phyloP scores from a whole-genome alignment of 2,797 vertebrate species.

The Scarus forsteni region DNA sequence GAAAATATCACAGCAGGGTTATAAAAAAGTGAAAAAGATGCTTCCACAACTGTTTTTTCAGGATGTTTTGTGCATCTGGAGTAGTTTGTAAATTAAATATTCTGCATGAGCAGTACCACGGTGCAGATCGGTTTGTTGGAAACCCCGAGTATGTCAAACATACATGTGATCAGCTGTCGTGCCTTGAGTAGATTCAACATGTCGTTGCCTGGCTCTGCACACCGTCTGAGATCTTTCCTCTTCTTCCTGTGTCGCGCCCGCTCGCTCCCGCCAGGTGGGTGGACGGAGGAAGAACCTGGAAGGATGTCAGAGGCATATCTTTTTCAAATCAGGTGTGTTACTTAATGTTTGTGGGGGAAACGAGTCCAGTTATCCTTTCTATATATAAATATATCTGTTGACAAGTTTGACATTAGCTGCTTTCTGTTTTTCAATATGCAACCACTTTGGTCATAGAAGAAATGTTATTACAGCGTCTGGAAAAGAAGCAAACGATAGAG shows the following conservation, averaged over 20 bases:
- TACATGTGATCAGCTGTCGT: slow-evolving; percentile 96
- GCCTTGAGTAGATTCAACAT: slow-evolving; percentile 99
- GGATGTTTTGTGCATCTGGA: slow-evolving; percentile 60
- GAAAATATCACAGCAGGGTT: slow-evolving; percentile 56
- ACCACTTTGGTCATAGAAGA: slow-evolving; percentile 96
- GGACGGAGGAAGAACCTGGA: slow-evolving; percentile 46
- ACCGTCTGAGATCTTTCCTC: slow-evolving; percentile 71
- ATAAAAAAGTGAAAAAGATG: slow-evolving; percentile 42
- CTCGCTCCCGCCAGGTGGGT: slow-evolving; percentile 30
- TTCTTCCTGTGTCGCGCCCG: slow-evolving; percentile 30
- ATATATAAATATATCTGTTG: slow-evolving; percentile 80
- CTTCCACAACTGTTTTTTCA: slow-evolving; percentile 60
- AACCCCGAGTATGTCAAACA: slow-evolving; percentile 85
- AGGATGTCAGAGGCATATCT: slow-evolving; percentile 70
- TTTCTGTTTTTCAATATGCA: slow-evolving; percentile 99
- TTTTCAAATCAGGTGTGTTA: slow-evolving; percentile 74
- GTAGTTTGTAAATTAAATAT: slow-evolving; percentile 60
- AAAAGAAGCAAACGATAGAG: slow-evolving; percentile 77
- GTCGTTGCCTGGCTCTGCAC: slow-evolving; percentile 95
- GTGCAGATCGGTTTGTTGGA: slow-evolving; percentile 63
- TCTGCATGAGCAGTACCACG: slow-evolving; percentile 67
- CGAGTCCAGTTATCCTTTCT: slow-evolving; percentile 87
- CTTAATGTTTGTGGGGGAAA: slow-evolving; percentile 73
- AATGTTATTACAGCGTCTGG: slow-evolving; percentile 92
- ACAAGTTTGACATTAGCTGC: slow-evolving; percentile 93